Conservation (phyloP, 2,888 invertebrate genomes). For the Aleiodes testaceus region DNA sequence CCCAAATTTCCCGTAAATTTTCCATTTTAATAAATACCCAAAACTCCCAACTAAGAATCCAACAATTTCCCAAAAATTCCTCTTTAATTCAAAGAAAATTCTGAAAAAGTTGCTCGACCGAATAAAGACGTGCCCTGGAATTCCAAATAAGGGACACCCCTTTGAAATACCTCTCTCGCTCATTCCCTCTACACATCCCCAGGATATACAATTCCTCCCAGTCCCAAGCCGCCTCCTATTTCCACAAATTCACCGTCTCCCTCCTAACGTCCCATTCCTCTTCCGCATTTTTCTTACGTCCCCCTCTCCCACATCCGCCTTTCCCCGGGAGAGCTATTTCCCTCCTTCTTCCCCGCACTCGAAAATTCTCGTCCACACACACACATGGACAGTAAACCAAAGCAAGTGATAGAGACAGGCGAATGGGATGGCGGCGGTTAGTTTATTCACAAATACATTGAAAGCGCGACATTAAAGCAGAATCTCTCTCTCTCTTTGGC, state of each 20-base stretch:
- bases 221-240: slow-evolving; percentile 29
- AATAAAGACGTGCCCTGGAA: neutral
- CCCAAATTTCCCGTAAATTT: no score
- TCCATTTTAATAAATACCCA: no score
- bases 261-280: slow-evolving; percentile 59
- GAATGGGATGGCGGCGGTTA: no score
- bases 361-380: neutral
- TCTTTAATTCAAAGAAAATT: neutral
- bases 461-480: slow-evolving; percentile 40
- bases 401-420: no score
- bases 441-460: slow-evolving; percentile 26
- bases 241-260: slow-evolving; percentile 44
- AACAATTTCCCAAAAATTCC: neutral
- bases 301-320: slow-evolving; percentile 18
- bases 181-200: neutral
- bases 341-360: slow-evolving; percentile 17
- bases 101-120: neutral
- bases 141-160: slow-evolving; percentile 2
- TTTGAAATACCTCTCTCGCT: neutral
- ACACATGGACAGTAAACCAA: slow-evolving; percentile 26
- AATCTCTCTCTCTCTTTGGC: slow-evolving; percentile 36
- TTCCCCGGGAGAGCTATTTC: slow-evolving; percentile 10
- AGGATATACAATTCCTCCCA: slow-evolving; percentile 27
- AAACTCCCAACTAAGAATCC: no score
- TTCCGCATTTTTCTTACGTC: slow-evolving; percentile 48